Base-by-base conservation (phyloP, 2,888 invertebrate species). In the Eupithecia exiguata region DNA sequence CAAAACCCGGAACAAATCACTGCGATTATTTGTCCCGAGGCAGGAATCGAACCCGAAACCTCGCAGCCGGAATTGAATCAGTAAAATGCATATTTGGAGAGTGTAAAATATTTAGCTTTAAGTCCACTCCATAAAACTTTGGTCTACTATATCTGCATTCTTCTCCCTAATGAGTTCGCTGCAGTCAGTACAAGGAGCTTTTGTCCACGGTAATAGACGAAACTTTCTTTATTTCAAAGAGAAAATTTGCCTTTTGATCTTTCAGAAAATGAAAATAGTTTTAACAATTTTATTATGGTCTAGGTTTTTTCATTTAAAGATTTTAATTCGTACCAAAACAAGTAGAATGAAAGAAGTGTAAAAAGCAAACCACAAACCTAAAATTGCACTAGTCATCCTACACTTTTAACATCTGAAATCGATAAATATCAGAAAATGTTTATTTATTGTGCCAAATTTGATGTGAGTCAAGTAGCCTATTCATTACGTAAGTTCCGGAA, bases 91-190 rank as follows among this genome's bases (percentile, higher is more conserved):
- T 43, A 43, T 43, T 43, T 14, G 6, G 10, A 12, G 40, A 12
- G 7, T 1, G 0, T 40, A 40, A 40, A 40, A 58, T 21, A 25
- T 35, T 35, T 18, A n/a, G 63, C 21, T 65, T 36, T 1, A 38
- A 65, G 62, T 73, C 78, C 16, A 72, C 74, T 69, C 72, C 70
- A 68, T 49, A 9, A 35, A 5, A 58, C 65, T 36, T 65, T 77
- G 43, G 58, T 70, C 72, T 58, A 62, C 61, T 77, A 58, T 69
- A 71, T 74, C 74, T 77, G 74, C 75, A 77, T 76, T 72, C 71
- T 73, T 77, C 69, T 69, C 74, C 71, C 70, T 79, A 74, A 78
- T 78, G 78, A 79, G 74, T 76, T 77, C 70, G 38, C 65, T 74
- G 74, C 69, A 75, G 61, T 61, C 43, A 65, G 40, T 66, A 62